Base-by-base conservation (phyloP, 2,888 invertebrate species). In the Lysandra bellargus region DNA sequence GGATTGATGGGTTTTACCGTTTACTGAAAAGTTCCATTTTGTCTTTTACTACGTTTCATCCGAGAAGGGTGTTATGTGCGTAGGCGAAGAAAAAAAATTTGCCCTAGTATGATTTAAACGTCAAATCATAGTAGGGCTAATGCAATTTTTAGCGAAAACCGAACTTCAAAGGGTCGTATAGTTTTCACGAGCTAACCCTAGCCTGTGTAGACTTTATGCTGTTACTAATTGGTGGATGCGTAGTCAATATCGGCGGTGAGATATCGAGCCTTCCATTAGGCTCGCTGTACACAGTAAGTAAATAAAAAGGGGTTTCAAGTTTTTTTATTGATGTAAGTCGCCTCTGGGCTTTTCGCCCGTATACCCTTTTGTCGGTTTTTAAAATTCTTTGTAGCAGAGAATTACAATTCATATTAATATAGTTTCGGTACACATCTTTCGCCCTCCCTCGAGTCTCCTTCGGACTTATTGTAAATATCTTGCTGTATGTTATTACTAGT, bases 201-300 rank as follows among this genome's bases (percentile, higher is more conserved):
- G 44, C 23, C n/a, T 44, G 44, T 9, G 44, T 44, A n/a, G 74
- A 7, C 23, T 74, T n/a, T 74, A 44, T 49, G 44, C n/a, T 49
- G 44, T 44, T 12, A 30, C 74, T 44, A 74, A 74, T 53, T 53
- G 53, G 53, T 53, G 44, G 74, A 40, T 49, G 49, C 74, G 74
- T 74, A 44, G 74, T 74, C 74, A 74, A 44, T 74, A 74, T 74
- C 44, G 74, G 44, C 44, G 74, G 74, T 37, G 74, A 74, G 74
- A 74, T 74, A 49, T 74, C 17, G 74, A 74, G 4, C 23, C 49
- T 49, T 53, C 53, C 53, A 53, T 57, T 17, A 57, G 57, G 14
- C 57, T 57, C 17, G 17, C 57, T 57, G 57, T 17, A 57, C 17
- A 57, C 57, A 57, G 17, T 17, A 37, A 37, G 14, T 53, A 53